Conservation (phyloP, 2,888 invertebrate genomes). For the Lasioglossum pauxillum region DNA sequence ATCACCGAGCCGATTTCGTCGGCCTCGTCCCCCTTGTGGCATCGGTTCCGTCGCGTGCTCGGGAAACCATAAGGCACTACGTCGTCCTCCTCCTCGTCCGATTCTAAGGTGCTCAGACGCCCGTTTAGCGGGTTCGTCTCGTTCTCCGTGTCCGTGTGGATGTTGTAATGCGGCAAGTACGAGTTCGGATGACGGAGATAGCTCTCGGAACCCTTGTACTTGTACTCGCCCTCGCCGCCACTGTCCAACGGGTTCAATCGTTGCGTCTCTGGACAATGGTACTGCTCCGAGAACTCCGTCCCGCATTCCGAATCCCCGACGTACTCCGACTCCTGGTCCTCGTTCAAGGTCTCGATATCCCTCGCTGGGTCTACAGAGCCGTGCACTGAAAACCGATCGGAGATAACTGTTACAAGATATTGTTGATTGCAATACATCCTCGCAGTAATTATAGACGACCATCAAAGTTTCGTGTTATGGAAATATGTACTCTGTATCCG, state of each 20-base stretch:
- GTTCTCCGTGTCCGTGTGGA: conserved; percentile 88
- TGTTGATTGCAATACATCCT: background rate
- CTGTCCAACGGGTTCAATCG: conserved; percentile 88
- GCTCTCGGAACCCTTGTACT: conserved; percentile 87
- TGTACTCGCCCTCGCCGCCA: conserved; percentile 87
- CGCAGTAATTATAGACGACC: background rate
- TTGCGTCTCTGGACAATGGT: conserved; percentile 85
- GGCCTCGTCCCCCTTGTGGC: conserved; percentile 84
- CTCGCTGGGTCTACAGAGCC: conserved; percentile 87
- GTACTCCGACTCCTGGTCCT: conserved; percentile 89
- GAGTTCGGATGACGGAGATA: conserved; percentile 94
- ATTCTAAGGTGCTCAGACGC: conserved; percentile 81
- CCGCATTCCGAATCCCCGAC: conserved; percentile 90
- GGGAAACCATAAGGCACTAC: conserved; percentile 86
- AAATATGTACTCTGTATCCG: background rate
- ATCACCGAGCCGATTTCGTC: conserved; percentile 89
- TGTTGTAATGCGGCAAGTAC: conserved; percentile 91
- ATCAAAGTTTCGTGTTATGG: background rate
- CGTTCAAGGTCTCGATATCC: conserved; percentile 89
- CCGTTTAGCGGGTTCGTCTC: conserved; percentile 84
- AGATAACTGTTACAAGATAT: too few species aligned
- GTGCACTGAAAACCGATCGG: conserved; percentile 80
- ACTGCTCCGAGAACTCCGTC: conserved; percentile 86
- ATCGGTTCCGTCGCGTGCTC: conserved; percentile 83
- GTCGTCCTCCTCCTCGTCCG: conserved; percentile 83